Evolutionary conservation across 2,113 vertebrate genomes (phyloP).

Genomic region (Arizona elegans): DNA sequence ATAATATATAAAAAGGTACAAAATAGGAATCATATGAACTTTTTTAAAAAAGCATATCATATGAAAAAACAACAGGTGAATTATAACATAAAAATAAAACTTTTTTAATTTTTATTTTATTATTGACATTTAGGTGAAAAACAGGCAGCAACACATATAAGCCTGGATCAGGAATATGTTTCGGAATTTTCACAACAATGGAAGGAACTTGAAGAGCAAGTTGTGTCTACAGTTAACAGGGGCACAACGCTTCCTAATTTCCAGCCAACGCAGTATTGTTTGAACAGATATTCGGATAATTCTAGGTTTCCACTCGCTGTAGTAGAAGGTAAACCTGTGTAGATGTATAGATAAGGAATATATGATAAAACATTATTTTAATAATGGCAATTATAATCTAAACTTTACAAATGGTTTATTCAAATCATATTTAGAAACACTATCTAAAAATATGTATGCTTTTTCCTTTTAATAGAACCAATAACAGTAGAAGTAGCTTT

Average conservation of each 20-base stretch:
- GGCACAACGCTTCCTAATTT: slow-evolving; percentile 79
- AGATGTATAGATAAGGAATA: background rate
- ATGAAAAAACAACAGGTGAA: background rate
- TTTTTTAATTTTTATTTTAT: background rate
- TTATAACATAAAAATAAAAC: background rate
- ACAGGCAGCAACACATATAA: slow-evolving; percentile 92
- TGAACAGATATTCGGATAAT: slow-evolving; percentile 91
- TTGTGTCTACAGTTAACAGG: slow-evolving; percentile 81
- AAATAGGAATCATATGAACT: background rate
- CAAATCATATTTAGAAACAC: slow-evolving; percentile 7
- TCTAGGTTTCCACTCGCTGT: slow-evolving; percentile 86
- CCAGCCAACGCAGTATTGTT: slow-evolving; percentile 88
- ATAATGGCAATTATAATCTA: background rate
- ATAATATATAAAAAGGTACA: background rate
- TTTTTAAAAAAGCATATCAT: background rate
- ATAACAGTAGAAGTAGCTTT: slow-evolving; percentile 92
- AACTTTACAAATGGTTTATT: background rate
- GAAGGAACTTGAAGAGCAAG: slow-evolving; percentile 89
- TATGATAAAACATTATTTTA: background rate
- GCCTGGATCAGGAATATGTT: slow-evolving; percentile 95
- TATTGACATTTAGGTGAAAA: slow-evolving; percentile 81
- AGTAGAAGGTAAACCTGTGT: slow-evolving; percentile 78
- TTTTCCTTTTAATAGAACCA: slow-evolving; percentile 78
- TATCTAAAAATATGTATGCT: background rate
- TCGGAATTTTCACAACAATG: slow-evolving; percentile 86